Conservation (phyloP, 1,140 invertebrate genomes). For the Dendrolimus punctatus region DNA sequence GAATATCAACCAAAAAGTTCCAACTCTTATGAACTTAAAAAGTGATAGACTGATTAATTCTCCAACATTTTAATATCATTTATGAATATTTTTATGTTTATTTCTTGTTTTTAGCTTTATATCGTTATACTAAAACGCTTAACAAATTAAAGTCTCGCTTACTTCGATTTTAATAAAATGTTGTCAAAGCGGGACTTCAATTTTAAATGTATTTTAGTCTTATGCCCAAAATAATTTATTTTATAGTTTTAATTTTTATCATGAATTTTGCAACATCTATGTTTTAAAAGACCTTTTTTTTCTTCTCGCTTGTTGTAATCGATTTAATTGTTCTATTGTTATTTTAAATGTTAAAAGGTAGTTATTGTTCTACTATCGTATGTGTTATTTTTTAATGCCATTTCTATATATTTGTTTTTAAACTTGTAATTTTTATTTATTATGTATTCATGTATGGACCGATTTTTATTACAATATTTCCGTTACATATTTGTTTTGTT, state of each 20-base stretch:
- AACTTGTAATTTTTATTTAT: no score
- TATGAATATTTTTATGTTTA: conserved; percentile 16
- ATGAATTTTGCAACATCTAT: conserved; percentile 1
- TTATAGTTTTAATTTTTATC: conserved; percentile 12
- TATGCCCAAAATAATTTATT: conserved; percentile 3
- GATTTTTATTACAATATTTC: no score
- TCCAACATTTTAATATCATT: conserved; percentile 9
- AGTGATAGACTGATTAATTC: conserved; percentile 11
- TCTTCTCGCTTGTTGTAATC: no score
- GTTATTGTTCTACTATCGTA: no score
- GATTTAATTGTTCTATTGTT: no score
- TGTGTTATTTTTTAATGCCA: no score
- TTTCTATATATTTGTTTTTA: no score
- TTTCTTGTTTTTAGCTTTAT: conserved; percentile 17
- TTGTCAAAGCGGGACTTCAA: not conserved
- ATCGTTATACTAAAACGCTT: conserved; percentile 3
- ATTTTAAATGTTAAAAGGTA: no score
- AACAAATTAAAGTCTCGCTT: conserved; percentile 1
- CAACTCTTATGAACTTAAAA: conserved; percentile 34
- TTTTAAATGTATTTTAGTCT: no score
- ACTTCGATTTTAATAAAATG: conserved; percentile 10
- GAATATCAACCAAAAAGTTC: conserved; percentile 26
- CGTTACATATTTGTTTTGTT: no score
- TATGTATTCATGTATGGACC: no score
- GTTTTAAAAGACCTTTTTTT: no score